phyloP scores from a whole-genome alignment of 2,888 invertebrate species.

The Panorpa germanica region DNA sequence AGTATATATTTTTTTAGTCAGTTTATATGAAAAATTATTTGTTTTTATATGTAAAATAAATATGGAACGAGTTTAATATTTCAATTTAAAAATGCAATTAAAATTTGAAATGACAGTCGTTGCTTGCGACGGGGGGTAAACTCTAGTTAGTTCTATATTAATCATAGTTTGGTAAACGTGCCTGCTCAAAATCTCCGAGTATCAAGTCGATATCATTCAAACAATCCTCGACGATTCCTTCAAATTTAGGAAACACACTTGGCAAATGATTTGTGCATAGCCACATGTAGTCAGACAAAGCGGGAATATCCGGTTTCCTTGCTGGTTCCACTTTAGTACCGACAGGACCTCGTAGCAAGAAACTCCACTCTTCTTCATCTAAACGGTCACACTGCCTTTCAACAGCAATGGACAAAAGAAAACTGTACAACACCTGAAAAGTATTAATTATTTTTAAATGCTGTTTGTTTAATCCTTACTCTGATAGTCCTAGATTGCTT shows the following conservation, averaged over 20 bases:
- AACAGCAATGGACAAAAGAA: constrained; percentile 62
- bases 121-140: background rate
- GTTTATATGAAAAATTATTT: too few species aligned
- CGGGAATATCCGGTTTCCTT: constrained; percentile 37
- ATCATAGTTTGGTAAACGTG: constrained; percentile 3
- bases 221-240: constrained; percentile 31
- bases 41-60: too few species aligned
- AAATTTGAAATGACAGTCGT: too few species aligned
- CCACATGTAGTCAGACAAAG: constrained; percentile 52
- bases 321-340: constrained; percentile 31
- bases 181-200: constrained; percentile 40
- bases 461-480: too few species aligned
- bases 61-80: too few species aligned
- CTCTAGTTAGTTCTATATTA: background rate
- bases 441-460: too few species aligned
- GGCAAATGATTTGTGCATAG: constrained; percentile 40
- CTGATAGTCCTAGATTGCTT: too few species aligned
- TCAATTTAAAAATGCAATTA: too few species aligned
- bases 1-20: too few species aligned
- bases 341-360: constrained; percentile 54
- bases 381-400: constrained; percentile 43
- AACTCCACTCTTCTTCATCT: constrained; percentile 48
- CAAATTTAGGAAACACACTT: constrained; percentile 32
- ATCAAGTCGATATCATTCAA: constrained; percentile 32
- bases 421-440: constrained; percentile 74